Conservation (phyloP, 92 coral and sea anemone genomes). For the Plumapathes pennacea region DNA sequence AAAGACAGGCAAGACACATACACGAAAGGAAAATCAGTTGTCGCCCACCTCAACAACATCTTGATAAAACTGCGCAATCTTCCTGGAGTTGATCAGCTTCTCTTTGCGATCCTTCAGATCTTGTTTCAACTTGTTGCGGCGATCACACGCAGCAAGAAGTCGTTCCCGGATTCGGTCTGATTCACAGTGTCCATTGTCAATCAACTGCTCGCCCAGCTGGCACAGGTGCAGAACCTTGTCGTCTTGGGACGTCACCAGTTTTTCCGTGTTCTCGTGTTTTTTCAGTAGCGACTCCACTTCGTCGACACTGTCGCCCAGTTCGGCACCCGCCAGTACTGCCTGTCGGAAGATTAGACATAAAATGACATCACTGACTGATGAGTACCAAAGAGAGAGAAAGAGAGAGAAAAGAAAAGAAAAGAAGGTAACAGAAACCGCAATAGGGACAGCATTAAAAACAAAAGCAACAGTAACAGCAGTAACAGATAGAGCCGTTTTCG, state of each 20-base stretch:
- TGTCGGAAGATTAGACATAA: no score
- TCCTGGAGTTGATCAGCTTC: constrained; percentile 82
- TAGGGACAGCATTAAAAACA: no score
- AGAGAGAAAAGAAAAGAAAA: no score
- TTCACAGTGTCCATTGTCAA: constrained; percentile 60
- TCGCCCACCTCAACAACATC: constrained; percentile 87
- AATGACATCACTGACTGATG: no score
- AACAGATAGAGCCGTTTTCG: no score
- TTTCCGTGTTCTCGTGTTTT: constrained; percentile 89
- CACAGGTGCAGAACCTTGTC: constrained; percentile 67
- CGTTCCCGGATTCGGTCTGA: constrained; percentile 56
- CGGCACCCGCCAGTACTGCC: constrained; percentile 88
- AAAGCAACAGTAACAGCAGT: no score
- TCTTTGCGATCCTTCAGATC: constrained; percentile 64
- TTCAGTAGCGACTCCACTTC: constrained; percentile 86
- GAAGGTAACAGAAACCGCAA: no score
- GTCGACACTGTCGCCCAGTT: constrained; percentile 88
- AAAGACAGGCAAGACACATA: no score
- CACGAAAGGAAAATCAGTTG: no score
- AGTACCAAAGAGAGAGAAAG: no score
- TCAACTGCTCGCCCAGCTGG: constrained; percentile 71
- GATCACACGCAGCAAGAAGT: constrained; percentile 62
- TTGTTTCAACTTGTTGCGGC: constrained; percentile 68
- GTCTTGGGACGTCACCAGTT: constrained; percentile 71
- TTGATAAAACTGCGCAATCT: constrained; percentile 88